Evolutionary conservation across 2,888 invertebrate species (phyloP).

Genomic region (Toxonevra muliebris): DNA sequence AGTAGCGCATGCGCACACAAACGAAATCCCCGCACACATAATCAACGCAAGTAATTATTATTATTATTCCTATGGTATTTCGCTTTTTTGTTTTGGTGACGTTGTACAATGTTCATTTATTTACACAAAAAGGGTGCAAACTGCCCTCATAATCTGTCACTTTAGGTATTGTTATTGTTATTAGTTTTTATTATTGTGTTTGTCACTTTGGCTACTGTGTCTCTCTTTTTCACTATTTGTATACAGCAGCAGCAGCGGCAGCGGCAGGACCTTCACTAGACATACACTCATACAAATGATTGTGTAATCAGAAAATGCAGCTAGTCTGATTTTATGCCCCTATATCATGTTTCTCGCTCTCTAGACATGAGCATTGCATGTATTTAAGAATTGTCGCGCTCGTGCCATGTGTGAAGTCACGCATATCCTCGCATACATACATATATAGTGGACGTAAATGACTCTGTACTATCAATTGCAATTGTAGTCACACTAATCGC

Average conservation of each 20-base stretch:
- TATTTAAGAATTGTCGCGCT: conserved; percentile 5
- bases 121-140: conserved; percentile 35
- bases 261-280: conserved; percentile 15
- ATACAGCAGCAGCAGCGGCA: conserved; percentile 6
- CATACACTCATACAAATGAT: too few relatives aligned
- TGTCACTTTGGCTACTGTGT: conserved; percentile 4
- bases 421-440: conserved; percentile 28
- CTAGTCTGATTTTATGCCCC: conserved; percentile 2
- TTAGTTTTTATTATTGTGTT: too few relatives aligned
- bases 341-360: conserved; percentile 22
- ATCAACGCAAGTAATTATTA: conserved; percentile 27
- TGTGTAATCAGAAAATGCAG: conserved; percentile 5
- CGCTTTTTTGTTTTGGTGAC: conserved; percentile 5
- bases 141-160: conserved; percentile 49
- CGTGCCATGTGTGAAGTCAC: conserved; percentile 42
- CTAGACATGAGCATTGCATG: background rate
- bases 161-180: conserved; percentile 9
- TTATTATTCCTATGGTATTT: background rate
- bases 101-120: conserved; percentile 14
- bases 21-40: conserved; percentile 36
- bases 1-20: conserved; percentile 31
- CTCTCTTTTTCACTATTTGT: background rate
- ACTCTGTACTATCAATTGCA: conserved; percentile 16
- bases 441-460: too few relatives aligned
- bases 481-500: conserved; percentile 26